Evolutionary conservation across 2,888 invertebrate species (phyloP).

Genomic region (Theristus sp.): DNA sequence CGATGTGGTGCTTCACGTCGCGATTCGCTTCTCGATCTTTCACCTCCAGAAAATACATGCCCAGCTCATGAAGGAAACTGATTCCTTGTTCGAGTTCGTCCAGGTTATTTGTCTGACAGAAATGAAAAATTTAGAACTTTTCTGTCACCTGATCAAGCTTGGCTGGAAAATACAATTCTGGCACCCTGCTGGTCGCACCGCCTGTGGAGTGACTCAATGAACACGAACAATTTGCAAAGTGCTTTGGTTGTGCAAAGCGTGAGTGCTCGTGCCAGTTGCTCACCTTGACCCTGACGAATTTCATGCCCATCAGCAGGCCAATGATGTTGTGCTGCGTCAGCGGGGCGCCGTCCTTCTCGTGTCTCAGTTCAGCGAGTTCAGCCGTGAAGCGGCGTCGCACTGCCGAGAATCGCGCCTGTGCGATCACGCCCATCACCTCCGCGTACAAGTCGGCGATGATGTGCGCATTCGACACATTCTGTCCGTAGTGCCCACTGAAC

Average conservation of each 20-base stretch:
- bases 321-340: conserved; percentile 79
- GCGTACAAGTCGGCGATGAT: conserved; percentile 94
- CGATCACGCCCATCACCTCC: conserved; percentile 51
- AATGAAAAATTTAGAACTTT: too few species aligned
- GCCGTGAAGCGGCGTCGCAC: conserved; percentile 75
- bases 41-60: conserved; percentile 89
- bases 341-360: conserved; percentile 65
- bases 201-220: too few species aligned
- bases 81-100: conserved; percentile 97
- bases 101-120: conserved; percentile 82
- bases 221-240: too few species aligned
- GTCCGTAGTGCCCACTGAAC: neutral
- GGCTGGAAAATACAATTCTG: too few species aligned
- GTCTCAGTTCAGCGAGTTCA: conserved; percentile 66
- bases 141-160: too few species aligned
- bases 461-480: conserved; percentile 36
- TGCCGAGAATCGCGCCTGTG: conserved; percentile 48
- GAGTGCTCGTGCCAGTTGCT: too few species aligned
- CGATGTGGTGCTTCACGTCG: conserved; percentile 89
- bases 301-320: conserved; percentile 95
- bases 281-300: conserved; percentile 71
- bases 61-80: conserved; percentile 93
- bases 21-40: conserved; percentile 83
- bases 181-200: too few species aligned
- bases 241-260: too few species aligned